Evolutionary conservation across 2,797 vertebrate genomes (phyloP), one percentile per base, ranked within the genome.

Genomic region (Notoglanidium macrostoma): DNA sequence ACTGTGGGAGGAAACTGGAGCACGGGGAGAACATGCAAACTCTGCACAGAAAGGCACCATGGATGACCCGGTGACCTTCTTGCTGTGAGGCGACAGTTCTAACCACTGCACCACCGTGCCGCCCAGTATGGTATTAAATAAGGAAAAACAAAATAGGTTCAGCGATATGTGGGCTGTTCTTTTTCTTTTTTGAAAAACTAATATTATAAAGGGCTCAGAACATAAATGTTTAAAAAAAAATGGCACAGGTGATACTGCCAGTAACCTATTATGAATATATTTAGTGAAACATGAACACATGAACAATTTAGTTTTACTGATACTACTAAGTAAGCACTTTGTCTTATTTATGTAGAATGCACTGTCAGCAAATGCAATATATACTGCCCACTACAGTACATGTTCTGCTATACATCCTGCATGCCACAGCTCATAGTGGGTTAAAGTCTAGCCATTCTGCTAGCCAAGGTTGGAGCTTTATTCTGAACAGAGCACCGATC

Each of bases 391-490:
- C 32, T 57, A 21, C 17, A 12, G 17, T 61, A 46, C 83, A 44
- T 1, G 72, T 57, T 76, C 19, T 49, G 26, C 46, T 29, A 29
- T 74, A 72, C 44, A 7, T 49, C 72, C 57, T 67, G 5, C 84
- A 49, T 77, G n/a, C 91, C 87, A 86, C 92, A 88, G 88, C 91
- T 92, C 91, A 87, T 89, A 90, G 91, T 86, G 92, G 91, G 90
- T 93, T 94, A 93, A 92, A 82, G 90, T 94, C 93, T 92, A 91
- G 89, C 83, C 65, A 59, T 88, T 67, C 54, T 67, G 35, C 54
- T 76, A 26, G 76, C 23, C 81, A 72, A 84, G 87, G 86, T 83
- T 89, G 86, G 35, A 88, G 85, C 81, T 83, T 80, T 86, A 78
- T 87, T 68, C 67, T 51, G 40, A 86, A 86, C 68, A 49, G 77